Conservation (phyloP, 2,888 invertebrate species). For the Scaptomyza polygonia region DNA sequence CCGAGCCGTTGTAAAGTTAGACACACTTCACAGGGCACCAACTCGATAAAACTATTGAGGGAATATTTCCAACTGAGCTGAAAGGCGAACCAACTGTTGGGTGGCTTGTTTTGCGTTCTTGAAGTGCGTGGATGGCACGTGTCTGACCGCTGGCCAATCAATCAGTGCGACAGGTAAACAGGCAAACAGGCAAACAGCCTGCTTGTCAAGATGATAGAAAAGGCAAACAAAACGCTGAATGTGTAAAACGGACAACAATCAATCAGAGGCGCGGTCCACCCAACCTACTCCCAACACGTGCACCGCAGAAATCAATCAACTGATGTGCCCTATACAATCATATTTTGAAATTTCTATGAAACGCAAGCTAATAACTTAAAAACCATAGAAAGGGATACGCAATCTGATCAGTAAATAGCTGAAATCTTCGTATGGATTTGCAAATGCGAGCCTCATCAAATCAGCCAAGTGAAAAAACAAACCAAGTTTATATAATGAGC, state of each 20-base stretch:
- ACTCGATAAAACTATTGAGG: not conserved
- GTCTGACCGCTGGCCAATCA: conserved; percentile 65
- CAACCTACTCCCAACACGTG: not conserved
- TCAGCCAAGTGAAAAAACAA: no score
- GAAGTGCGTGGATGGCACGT: conserved; percentile 39
- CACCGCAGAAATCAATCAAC: conserved; percentile 63
- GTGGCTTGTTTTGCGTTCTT: conserved; percentile 49
- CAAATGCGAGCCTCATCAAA: conserved; percentile 26
- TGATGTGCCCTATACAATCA: conserved; percentile 49
- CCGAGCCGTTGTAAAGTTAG: not conserved
- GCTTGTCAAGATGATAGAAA: conserved; percentile 2
- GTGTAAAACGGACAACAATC: conserved; percentile 45
- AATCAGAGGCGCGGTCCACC: conserved; percentile 51
- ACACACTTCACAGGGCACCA: conserved; percentile 1
- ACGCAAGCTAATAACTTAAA: conserved; percentile 55
- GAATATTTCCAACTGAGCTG: conserved; percentile 4
- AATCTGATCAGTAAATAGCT: conserved; percentile 57
- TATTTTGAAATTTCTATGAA: conserved; percentile 67
- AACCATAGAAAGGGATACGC: conserved; percentile 55
- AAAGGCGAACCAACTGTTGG: conserved; percentile 37
- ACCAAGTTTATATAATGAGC: no score
- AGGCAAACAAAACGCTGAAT: conserved; percentile 14
- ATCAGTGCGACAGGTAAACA: conserved; percentile 63
- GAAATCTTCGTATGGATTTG: conserved; percentile 43
- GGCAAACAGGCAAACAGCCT: not conserved